A percentile compares a stretch with the other conserved stretches of the same genome.
Conservation (phyloP, 2,888 invertebrate genomes). For the Phania funesta region DNA sequence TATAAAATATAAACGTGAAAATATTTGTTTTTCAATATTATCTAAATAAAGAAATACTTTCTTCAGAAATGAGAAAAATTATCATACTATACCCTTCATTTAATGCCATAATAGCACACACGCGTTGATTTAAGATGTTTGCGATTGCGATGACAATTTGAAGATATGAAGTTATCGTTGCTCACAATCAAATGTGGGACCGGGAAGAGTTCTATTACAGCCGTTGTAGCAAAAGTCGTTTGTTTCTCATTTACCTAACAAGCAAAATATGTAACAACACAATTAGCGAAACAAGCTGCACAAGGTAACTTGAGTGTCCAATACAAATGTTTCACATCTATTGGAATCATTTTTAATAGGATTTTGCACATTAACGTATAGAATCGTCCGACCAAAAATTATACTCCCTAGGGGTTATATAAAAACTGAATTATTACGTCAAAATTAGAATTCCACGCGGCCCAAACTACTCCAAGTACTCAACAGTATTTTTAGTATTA, state of each 20-base stretch:
- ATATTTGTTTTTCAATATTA: slow-evolving; percentile 36
- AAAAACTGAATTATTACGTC: not conserved
- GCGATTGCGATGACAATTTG: slow-evolving; percentile 33
- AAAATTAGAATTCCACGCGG: not conserved
- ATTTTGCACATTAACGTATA: not conserved
- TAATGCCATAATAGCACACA: slow-evolving; percentile 22
- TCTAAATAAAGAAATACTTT: slow-evolving; percentile 43
- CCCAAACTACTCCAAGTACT: slow-evolving; percentile 38
- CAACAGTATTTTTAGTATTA: slow-evolving; percentile 17
- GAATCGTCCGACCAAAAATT: not conserved
- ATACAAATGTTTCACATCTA: slow-evolving; percentile 16
- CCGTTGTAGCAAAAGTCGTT: slow-evolving; percentile 16
- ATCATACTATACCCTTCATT: slow-evolving; percentile 60
- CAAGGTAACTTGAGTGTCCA: slow-evolving; percentile 22
- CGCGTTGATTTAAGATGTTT: slow-evolving; percentile 28
- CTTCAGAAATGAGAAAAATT: slow-evolving; percentile 38
- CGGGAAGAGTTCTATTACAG: slow-evolving; percentile 27
- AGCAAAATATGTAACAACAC: slow-evolving; percentile 22
- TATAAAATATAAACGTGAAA: slow-evolving; percentile 30
- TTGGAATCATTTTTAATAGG: not conserved
- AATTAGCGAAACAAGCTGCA: slow-evolving; percentile 34
- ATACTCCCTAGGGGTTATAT: not conserved
- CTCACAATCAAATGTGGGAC: slow-evolving; percentile 34
- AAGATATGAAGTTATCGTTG: slow-evolving; percentile 43
- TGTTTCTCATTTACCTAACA: slow-evolving; percentile 4